These are phyloP conservation scores for Scaptomyza polygonia DNA, from an alignment of 2,888 invertebrate genomes.

Conservation along the genomic window DNA sequence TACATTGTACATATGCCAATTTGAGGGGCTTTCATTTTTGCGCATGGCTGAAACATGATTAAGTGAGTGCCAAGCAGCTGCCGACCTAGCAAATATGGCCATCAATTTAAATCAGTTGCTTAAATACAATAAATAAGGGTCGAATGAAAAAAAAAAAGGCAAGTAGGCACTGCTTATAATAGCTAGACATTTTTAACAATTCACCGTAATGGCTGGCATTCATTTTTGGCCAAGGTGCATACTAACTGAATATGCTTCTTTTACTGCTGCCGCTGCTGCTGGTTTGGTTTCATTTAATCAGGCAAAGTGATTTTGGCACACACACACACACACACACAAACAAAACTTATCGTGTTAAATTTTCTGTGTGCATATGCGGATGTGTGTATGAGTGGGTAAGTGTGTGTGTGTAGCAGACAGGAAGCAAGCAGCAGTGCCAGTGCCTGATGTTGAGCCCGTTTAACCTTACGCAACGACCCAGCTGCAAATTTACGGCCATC, in stretches of 20 bases:
- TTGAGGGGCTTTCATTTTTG: constrained; percentile 33
- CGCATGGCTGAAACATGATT: constrained; percentile 71
- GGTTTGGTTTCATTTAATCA: constrained; percentile 76
- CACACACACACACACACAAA: constrained; percentile 21
- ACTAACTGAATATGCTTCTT: constrained; percentile 41
- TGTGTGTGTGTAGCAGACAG: constrained; percentile 54
- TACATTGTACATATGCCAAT: constrained; percentile 33
- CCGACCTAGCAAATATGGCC: constrained; percentile 51
- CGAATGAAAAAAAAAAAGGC: constrained; percentile 25
- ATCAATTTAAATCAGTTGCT: constrained; percentile 74
- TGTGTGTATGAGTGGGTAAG: constrained; percentile 9
- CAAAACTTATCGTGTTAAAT: constrained; percentile 67
- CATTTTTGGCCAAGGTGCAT: constrained; percentile 57
- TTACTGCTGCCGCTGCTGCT: constrained; percentile 25
- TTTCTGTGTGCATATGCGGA: constrained; percentile 18
- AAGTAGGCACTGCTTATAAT: constrained; percentile 45
- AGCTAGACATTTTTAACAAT: constrained; percentile 79
- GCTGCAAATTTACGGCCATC: constrained; percentile 71
- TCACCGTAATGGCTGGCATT: constrained; percentile 70
- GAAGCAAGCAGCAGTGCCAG: constrained; percentile 62
- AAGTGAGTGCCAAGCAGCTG: constrained; percentile 66
- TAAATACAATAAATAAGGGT: constrained; percentile 69
- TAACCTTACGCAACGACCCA: constrained; percentile 74
- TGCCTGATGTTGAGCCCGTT: constrained; percentile 67
- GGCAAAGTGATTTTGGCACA: constrained; percentile 75